A percentile compares a stretch with the other conserved stretches of the same genome.
phyloP scores from a whole-genome alignment of 2,113 vertebrate species.

The Chrysemys picta region DNA sequence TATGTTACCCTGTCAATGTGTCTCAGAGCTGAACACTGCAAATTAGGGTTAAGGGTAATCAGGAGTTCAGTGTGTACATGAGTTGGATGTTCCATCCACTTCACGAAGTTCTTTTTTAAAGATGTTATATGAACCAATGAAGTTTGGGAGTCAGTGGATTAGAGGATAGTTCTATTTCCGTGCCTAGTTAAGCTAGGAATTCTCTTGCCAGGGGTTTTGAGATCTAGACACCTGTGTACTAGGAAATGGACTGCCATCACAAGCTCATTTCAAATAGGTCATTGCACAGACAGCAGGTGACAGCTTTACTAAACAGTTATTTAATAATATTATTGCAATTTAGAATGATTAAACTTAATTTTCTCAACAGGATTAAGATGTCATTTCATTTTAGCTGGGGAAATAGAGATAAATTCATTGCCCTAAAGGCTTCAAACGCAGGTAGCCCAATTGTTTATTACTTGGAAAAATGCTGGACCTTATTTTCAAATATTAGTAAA shows the following conservation, averaged over 20 bases:
- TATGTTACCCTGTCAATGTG: neutral
- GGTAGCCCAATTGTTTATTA: neutral
- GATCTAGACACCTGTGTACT: neutral
- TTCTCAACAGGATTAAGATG: neutral
- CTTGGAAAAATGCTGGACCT: neutral
- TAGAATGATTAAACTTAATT: neutral
- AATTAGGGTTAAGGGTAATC: neutral
- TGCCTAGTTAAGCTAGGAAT: neutral
- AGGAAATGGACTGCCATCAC: rapidly evolving
- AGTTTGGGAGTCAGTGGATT: neutral
- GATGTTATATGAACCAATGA: neutral
- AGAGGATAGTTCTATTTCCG: neutral
- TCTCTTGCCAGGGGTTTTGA: neutral
- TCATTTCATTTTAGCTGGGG: neutral
- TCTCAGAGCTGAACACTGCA: neutral
- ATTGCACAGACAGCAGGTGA: neutral
- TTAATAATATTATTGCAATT: neutral
- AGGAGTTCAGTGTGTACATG: neutral
- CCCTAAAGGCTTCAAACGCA: rapidly evolving
- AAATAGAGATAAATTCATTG: rapidly evolving
- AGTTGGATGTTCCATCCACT: neutral
- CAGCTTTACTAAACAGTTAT: neutral
- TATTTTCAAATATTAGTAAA: neutral
- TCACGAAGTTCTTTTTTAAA: neutral
- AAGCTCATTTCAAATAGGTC: rapidly evolving